Percentiles rank a stretch among this genome's conserved stretches.
phyloP scores from a whole-genome alignment of 2,113 vertebrate genomes.

The Gambusia affinis region DNA sequence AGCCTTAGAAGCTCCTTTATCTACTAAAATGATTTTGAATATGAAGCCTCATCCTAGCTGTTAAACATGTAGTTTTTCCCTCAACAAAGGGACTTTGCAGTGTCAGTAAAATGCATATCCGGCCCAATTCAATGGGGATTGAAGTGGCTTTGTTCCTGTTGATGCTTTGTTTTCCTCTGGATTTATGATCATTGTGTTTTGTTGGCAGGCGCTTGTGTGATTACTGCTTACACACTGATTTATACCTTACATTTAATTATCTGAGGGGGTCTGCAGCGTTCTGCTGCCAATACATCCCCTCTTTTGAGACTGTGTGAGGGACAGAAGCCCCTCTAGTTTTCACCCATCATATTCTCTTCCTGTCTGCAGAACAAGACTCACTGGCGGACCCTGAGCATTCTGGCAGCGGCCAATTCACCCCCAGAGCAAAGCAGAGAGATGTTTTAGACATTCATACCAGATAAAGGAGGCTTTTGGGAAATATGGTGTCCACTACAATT shows the following conservation, averaged over 20 bases:
- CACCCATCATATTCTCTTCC: constrained; percentile 33
- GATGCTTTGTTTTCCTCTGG: constrained; percentile 73
- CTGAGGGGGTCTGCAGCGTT: constrained; percentile 69
- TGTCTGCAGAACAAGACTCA: constrained; percentile 21
- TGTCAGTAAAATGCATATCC: constrained; percentile 61
- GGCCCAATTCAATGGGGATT: constrained; percentile 63
- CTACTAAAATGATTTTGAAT: constrained; percentile 41
- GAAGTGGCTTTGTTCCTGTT: constrained; percentile 66
- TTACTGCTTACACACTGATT: constrained; percentile 81
- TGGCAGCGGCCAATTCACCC: constrained; percentile 45
- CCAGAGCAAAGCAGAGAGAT: constrained; percentile 53
- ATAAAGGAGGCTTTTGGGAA: constrained; percentile 57
- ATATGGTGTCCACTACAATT: constrained; percentile 61
- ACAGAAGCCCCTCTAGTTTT: constrained; percentile 60
- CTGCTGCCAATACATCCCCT: constrained; percentile 61
- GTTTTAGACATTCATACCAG: constrained; percentile 63
- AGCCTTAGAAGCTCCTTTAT: constrained; percentile 20
- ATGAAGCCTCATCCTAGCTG: constrained; percentile 21
- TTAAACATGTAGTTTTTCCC: constrained; percentile 32
- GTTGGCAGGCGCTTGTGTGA: constrained; percentile 76
- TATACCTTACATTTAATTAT: constrained; percentile 84
- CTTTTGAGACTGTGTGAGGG: constrained; percentile 56
- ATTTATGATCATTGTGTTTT: constrained; percentile 74
- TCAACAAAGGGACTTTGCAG: constrained; percentile 19
- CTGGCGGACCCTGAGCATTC: constrained; percentile 36